Conservation (phyloP, 2,888 invertebrate genomes). For the Trichopoda pennipes region DNA sequence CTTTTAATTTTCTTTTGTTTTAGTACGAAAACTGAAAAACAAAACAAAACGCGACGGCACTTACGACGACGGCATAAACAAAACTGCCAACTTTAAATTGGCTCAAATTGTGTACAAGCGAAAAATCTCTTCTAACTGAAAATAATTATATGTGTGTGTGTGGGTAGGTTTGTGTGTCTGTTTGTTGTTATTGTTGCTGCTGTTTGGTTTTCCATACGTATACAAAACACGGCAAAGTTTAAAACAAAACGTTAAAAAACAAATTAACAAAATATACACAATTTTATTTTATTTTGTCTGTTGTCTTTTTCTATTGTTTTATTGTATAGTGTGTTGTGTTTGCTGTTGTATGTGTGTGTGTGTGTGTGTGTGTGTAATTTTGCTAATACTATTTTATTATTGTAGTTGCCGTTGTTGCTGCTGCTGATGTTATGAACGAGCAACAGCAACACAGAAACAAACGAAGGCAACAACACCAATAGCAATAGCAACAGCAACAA, state of each 20-base stretch:
- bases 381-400: constrained; percentile 41
- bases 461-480: constrained; percentile 28
- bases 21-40: constrained; percentile 58
- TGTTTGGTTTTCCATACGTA: constrained; percentile 32
- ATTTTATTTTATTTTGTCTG: constrained; percentile 33
- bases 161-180: constrained; percentile 19
- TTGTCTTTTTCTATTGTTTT: neutral
- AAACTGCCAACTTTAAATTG: constrained; percentile 80
- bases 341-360: neutral
- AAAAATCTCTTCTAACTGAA: constrained; percentile 74
- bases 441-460: constrained; percentile 48
- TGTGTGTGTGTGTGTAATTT: constrained; percentile 1
- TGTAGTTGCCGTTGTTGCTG: constrained; percentile 41
- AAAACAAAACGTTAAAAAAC: constrained; percentile 24
- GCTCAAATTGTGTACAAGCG: constrained; percentile 78
- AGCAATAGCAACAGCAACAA: constrained; percentile 23
- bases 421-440: constrained; percentile 47
- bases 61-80: constrained; percentile 77
- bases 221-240: constrained; percentile 35
- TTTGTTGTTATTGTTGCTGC: constrained; percentile 25
- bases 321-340: neutral
- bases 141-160: constrained; percentile 26
- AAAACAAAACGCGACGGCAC: constrained; percentile 72
- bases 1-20: neutral
- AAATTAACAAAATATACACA: constrained; percentile 25